Base-by-base conservation (phyloP, 1,140 invertebrate genomes). In the Lysiphlebus fabarum region DNA sequence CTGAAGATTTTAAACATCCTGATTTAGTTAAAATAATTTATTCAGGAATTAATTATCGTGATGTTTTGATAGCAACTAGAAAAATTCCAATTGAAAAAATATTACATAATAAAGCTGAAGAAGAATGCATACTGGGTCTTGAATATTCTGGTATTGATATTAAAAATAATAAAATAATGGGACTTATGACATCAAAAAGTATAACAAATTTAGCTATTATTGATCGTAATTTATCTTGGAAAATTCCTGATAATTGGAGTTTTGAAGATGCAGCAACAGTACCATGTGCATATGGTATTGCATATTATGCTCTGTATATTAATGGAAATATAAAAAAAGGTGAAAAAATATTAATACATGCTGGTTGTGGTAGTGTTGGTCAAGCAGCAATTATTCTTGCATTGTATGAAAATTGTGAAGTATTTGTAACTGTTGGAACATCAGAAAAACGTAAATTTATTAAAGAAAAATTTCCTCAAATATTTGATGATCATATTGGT, bases 51-150 rank as follows among this genome's bases (percentile, higher is more conserved):
- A 98, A 99, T 78, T 98, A 98, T 88, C 66, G 68, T 58, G 96
- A 99, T 75, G 89, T 99, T 42, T 98, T 98, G 96, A 80, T 98
- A 64, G 95, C 95, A 3, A 94, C 92, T 17, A 96, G 96, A 61
- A 96, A 97, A 79, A 82, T 99, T 38, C 90, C 94, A 34, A 93
- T 93, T 17, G 95, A 98, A 82, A 92, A 95, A 42, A 82, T 98
- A 42, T 95, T 95, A 43, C 91, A 91, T 63, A 85, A 91, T 71
- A 76, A 91, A 43, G 88, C 88, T 11, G 85, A 85, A 59, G 85
- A 95, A 80, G 95, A 97, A 63, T 97, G 93, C 76, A 89, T 98
- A 62, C 81, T 99, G 33, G 96, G 96, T 58, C 82, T 98, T 66
- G 96, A 99, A 76, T 98, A 96, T 72, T 86, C 93, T 56, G 95